Evolutionary conservation across 2,113 vertebrate genomes (phyloP), one percentile per base, ranked within the genome.

Genomic region (Telmatochromis bifrenatus): DNA sequence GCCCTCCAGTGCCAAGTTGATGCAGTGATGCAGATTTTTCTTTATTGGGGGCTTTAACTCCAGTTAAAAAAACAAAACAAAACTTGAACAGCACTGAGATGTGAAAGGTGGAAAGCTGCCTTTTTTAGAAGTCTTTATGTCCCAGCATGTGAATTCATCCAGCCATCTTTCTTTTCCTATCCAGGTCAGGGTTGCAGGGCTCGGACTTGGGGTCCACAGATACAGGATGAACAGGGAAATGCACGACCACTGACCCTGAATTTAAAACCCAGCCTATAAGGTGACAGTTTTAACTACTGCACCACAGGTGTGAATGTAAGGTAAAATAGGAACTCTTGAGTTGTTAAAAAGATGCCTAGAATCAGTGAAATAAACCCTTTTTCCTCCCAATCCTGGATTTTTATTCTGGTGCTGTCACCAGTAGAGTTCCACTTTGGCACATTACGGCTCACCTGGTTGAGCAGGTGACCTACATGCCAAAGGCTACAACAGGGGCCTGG

Each of bases 131-230:
- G 31, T 0, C 1, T 35, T 35, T 65, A 65, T 65, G 60, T 65
- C 17, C 39, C 42, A 28, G 15, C 9, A 19, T 10, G 2, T 26
- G 35, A 39, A 73, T 70, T 42, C 65, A 23, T 15, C 37, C 65
- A 70, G 37, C 65, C n/a, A 45, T 26, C 37, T 15, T 70, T 23
- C 35, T 42, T 42, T 42, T 70, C n/a, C 35, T 70, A 70, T 5
- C 37, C 7, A 2, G n/a, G 37, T 70, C n/a, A 70, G 62, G n/a
- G 35, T 14, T 3, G n/a, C 33, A 21, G 62, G 62, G n/a, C 7
- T 9, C 8, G 0, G 1, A 60, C 56, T 0, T 10, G 28, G 5
- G 28, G 28, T 60, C 56, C 56, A 60, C 56, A 10, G 56, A 60
- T 17, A 31, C 8, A 60, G 56, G 26, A 31, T 31, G 26, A 2